These are phyloP conservation scores for Calidris pygmaea DNA, from an alignment of 2,113 vertebrate species.

Conservation along the genomic window DNA sequence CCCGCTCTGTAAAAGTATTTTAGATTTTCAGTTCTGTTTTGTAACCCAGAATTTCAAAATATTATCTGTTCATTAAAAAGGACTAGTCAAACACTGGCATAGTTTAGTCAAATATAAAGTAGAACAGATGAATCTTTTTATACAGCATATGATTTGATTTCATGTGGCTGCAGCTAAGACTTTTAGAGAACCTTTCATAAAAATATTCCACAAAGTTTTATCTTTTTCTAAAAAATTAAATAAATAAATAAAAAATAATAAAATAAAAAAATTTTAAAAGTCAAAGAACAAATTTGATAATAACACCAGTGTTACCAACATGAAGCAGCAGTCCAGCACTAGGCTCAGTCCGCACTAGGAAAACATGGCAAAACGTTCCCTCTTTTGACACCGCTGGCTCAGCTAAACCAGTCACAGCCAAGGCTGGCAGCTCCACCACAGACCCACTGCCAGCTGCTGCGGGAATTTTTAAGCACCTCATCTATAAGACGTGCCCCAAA, in stretches of 20 bases:
- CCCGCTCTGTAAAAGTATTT: conserved; percentile 93
- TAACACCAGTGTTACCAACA: conserved; percentile 74
- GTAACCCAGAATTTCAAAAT: conserved; percentile 83
- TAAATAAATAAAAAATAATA: not conserved
- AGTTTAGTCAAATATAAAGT: conserved; percentile 78
- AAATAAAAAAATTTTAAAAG: conserved; percentile 48
- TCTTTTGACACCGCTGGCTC: conserved; percentile 31
- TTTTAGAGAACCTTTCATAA: conserved; percentile 72
- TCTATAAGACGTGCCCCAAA: not conserved
- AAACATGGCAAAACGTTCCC: conserved; percentile 12
- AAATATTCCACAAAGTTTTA: conserved; percentile 74
- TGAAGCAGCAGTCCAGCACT: conserved; percentile 57
- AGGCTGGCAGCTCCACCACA: not conserved
- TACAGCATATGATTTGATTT: conserved; percentile 73
- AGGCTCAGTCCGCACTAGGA: not conserved
- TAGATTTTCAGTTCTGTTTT: conserved; percentile 86
- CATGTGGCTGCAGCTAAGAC: conserved; percentile 72
- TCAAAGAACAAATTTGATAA: conserved; percentile 75
- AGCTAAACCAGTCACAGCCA: conserved; percentile 28
- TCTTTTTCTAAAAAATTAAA: not conserved
- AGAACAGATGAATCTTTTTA: conserved; percentile 74
- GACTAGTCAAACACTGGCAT: conserved; percentile 81
- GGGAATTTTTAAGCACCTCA: not conserved
- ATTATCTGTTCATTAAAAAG: conserved; percentile 83
- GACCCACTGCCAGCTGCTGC: not conserved